Evolutionary conservation across 2,797 vertebrate genomes (phyloP), one percentile per base, ranked within the genome.

Genomic region (Danio aesculapii): DNA sequence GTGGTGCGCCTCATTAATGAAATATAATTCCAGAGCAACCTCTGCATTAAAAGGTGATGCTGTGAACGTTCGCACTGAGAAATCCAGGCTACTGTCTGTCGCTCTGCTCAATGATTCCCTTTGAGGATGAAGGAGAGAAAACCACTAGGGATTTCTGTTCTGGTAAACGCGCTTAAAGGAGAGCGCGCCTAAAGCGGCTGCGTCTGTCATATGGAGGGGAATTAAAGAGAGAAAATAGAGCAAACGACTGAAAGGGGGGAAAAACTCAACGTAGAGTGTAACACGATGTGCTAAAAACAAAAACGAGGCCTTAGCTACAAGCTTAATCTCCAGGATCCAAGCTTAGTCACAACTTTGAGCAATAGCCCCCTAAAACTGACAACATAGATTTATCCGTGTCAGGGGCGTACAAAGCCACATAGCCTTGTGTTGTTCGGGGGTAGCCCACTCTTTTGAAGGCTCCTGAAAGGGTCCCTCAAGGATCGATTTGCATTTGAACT

Each of bases 121-220:
- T 92, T 93, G 92, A 93, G 90, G 93, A 92, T 90, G 90, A 91
- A 88, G 85, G 84, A 86, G 59, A 86, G 83, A 79, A 85, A 89
- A 21, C 88, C 92, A 89, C 86, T 77, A 77, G 89, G 92, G 92
- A 86, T 66, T 82, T 17, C 73, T 63, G 58, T 78, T 79, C 68
- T 74, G 69, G 58, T 58, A 50, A 81, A 67, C n/a, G 39, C 30
- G 47, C 68, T 76, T 66, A 77, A 82, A 77, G 81, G 55, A 81
- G 66, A 67, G 39, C 2, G 39, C 11, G 49, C 58, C 74, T 49
- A 71, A 70, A 77, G 55, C 50, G 12, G 66, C 63, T 46, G 74
- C 14, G 43, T 63, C 79, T 74, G 62, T 81, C 79, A 63, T 30
- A 72, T 49, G 43, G 61, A 63, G 44, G 61, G 41, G 50, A 72